phyloP scores from a whole-genome alignment of 2,113 vertebrate species.

The Clarias magur region DNA sequence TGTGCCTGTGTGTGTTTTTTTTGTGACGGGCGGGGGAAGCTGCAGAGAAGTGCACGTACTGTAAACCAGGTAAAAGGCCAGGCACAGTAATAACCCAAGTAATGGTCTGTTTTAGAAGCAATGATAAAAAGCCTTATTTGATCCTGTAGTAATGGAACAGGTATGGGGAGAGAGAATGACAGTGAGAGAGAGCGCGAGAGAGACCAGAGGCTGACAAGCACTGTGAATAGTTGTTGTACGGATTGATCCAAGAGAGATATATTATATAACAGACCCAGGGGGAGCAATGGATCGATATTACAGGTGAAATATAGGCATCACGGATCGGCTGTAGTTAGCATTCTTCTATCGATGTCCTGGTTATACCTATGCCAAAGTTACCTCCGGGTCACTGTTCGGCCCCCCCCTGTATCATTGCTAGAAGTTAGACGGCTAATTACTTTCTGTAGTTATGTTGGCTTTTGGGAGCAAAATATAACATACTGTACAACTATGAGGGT shows the following conservation, averaged over 20 bases:
- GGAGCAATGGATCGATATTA: constrained; percentile 36
- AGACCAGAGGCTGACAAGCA: constrained; percentile 14
- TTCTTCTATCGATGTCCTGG: not conserved
- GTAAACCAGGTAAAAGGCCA: constrained; percentile 36
- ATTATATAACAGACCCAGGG: constrained; percentile 33
- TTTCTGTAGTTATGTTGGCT: not conserved
- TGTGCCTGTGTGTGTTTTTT: constrained; percentile 33
- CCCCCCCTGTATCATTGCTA: not conserved
- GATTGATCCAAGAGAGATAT: constrained; percentile 19
- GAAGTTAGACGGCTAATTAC: not conserved
- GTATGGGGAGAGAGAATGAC: not conserved
- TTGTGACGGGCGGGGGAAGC: not conserved
- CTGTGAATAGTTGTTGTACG: constrained; percentile 35
- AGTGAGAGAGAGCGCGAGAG: not conserved
- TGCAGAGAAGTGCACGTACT: not conserved
- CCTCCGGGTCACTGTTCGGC: not conserved
- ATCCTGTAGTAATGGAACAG: constrained; percentile 27
- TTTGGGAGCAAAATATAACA: not conserved
- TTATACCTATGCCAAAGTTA: not conserved
- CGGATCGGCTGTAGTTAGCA: not conserved
- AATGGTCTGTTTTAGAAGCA: constrained; percentile 48
- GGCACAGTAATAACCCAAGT: constrained; percentile 37
- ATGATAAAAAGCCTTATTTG: constrained; percentile 44
- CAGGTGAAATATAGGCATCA: constrained; percentile 21
- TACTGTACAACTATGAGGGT: too few species aligned